Evolutionary conservation across 37 sponge, comb jelly and placozoan genomes (phyloP), one percentile per base, ranked within the genome.

Genomic region (Diacarnus erythraeanus): DNA sequence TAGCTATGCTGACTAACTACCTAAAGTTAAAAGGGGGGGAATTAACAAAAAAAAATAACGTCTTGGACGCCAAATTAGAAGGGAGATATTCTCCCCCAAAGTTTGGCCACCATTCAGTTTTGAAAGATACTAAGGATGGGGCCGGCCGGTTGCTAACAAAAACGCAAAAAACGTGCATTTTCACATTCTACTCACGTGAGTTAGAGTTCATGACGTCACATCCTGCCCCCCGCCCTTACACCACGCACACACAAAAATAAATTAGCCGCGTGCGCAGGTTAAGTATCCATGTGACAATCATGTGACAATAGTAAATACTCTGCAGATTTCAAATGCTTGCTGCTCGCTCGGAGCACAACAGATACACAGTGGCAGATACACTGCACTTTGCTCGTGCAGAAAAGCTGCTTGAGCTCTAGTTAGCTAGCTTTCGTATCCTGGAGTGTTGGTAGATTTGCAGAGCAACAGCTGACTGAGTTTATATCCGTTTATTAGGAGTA

Each of bases 91-190:
- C 67, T 42, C 67, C 78, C 67, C 61, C 51, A 40, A 36, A 4
- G 21, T 75, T 57, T 47, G 75, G 27, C 78, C 40, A 64, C 67
- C 78, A 78, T 64, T 78, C 66, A 43, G 51, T 72, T 72, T 3
- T 72, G 47, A 69, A 27, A 27, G 71, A 6, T 20, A 12, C 38
- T 20, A 6, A 39, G 20, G 27, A 68, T 20, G 38, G 5, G 69
- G 65, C 15, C n/a, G 69, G 18, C 22, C 61, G 61, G 69, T 38
- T 34, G 69, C 69, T 34, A 34, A 38, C 34, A 68, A 68, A 68
- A 68, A 68, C 69, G 69, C 35, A 39, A 39, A 37, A 8, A 12
- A 12, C 69, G 27, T 20, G 69, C 69, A 5, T 29, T 12, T 3
- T 34, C 39, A 68, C 38, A 39, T 21, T 9, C 38, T 26, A 21